phyloP scores from a whole-genome alignment of 2,113 vertebrate genomes.

The Turdus rufiventris region DNA sequence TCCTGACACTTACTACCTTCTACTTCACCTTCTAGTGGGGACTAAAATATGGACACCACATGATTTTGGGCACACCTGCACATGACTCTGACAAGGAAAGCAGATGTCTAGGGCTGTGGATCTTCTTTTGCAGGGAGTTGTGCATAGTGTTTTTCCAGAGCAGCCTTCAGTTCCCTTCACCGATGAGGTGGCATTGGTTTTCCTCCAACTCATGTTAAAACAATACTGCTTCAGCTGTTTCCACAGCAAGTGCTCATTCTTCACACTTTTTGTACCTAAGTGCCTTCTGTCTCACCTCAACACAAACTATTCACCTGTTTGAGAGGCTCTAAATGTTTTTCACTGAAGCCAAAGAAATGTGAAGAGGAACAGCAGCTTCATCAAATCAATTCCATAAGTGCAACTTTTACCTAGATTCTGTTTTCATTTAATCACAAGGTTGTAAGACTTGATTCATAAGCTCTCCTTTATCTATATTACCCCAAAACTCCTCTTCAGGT shows the following conservation, averaged over 20 bases:
- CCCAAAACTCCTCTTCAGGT: not conserved
- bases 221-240: not conserved
- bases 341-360: not conserved
- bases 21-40: not conserved
- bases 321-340: not conserved
- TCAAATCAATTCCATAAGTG: not conserved
- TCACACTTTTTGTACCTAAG: not conserved
- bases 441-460: not conserved
- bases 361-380: not conserved
- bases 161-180: not conserved
- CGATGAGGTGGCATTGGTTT: not conserved
- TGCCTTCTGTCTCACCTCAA: not conserved
- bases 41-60: not conserved
- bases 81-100: not conserved
- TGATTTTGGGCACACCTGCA: not conserved
- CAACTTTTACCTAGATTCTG: not conserved
- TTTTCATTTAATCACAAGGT: not conserved
- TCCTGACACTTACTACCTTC: not conserved
- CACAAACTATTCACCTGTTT: not conserved
- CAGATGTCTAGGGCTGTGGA: not conserved
- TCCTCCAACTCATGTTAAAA: not conserved
- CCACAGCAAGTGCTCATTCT: not conserved
- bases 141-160: not conserved
- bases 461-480: not conserved
- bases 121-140: not conserved